Evolutionary conservation across 53 echinoderm and acorn worm genomes (phyloP).

Genomic region (Stichopus horrens): DNA sequence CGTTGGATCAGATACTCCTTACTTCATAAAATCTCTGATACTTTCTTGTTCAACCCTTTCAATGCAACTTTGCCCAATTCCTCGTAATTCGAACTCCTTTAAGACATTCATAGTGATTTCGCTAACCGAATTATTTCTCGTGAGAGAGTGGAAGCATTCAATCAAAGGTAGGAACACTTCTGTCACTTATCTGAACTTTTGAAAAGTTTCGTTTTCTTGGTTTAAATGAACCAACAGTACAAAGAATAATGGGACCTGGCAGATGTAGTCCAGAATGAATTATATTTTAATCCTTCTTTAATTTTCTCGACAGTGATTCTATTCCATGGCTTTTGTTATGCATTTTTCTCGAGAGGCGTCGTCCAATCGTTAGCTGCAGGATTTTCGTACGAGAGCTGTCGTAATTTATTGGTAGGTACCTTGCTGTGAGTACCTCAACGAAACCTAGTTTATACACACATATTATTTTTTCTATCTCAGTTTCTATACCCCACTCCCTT

Average conservation of each 20-base stretch:
- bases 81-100: neutral
- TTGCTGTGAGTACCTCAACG: neutral
- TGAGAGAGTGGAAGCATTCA: neutral
- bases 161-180: neutral
- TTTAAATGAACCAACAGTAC: neutral
- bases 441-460: neutral
- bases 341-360: neutral
- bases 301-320: neutral
- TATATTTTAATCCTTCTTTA: neutral
- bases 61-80: neutral
- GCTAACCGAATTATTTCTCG: neutral
- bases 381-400: neutral
- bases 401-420: neutral
- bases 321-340: neutral
- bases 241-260: neutral
- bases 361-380: neutral
- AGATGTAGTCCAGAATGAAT: neutral
- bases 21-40: neutral
- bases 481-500: neutral
- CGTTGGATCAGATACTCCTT: no score
- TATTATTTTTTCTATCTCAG: neutral
- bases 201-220: neutral
- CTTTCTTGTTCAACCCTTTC: neutral
- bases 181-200: neutral
- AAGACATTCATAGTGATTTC: neutral